phyloP scores from a whole-genome alignment of 2,797 vertebrate genomes.

The Danio tinwini region DNA sequence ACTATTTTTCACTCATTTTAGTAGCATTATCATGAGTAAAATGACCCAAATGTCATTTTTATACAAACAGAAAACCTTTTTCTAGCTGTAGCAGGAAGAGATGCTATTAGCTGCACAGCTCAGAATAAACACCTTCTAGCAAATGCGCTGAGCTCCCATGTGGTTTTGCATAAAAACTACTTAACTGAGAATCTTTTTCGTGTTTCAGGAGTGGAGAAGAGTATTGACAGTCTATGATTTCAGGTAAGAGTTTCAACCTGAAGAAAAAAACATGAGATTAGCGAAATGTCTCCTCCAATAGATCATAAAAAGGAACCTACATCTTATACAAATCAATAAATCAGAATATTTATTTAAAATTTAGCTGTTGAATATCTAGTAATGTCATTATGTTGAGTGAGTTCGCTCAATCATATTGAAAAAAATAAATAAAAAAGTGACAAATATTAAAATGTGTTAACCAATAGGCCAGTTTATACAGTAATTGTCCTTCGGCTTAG shows the following conservation, averaged over 20 bases:
- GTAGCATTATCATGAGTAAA: slow-evolving; percentile 13
- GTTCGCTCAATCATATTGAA: too few species aligned
- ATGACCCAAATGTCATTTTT: background rate
- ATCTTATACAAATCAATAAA: background rate
- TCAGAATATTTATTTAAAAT: background rate
- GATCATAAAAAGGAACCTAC: background rate
- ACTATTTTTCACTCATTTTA: slow-evolving; percentile 2
- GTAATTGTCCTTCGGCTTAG: too few species aligned
- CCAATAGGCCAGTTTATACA: too few species aligned
- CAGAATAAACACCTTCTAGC: background rate
- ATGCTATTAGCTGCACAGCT: slow-evolving; percentile 1
- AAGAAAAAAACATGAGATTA: slow-evolving; percentile 17
- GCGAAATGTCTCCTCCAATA: background rate
- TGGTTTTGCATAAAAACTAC: background rate
- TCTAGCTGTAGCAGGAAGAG: background rate
- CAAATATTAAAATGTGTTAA: too few species aligned
- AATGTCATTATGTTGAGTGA: background rate
- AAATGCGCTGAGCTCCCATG: background rate
- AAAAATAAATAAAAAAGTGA: too few species aligned
- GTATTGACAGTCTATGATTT: background rate
- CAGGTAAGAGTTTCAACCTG: background rate
- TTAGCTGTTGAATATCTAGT: background rate
- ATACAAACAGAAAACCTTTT: background rate
- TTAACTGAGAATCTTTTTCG: background rate
- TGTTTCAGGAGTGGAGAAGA: slow-evolving; percentile 9